phyloP scores from a whole-genome alignment of 2,797 vertebrate species.

The Sebastes oblongus region DNA sequence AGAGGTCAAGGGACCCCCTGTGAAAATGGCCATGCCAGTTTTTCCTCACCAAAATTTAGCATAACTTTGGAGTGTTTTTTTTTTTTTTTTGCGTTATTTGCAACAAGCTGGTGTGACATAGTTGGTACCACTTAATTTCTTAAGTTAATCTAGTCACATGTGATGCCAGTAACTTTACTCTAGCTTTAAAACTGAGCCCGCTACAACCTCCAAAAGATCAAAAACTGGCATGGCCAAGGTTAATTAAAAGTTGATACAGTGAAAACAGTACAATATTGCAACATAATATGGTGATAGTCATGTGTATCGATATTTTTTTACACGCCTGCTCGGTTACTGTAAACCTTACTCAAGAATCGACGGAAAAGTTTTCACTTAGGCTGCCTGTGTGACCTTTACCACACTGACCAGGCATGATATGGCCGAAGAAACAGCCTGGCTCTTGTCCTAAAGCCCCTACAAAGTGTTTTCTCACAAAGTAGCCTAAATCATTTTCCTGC shows the following conservation, averaged over 20 bases:
- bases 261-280: too few species aligned
- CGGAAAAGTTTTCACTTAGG: neutral
- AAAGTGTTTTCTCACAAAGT: neutral
- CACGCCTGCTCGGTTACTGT: neutral
- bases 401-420: neutral
- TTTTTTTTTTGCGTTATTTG: neutral
- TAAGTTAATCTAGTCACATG: fast-evolving
- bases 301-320: neutral
- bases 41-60: neutral
- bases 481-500: neutral
- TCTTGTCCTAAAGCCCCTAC: neutral
- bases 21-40: neutral
- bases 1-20: neutral
- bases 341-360: neutral
- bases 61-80: neutral
- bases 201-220: too few species aligned
- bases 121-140: neutral
- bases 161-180: too few species aligned
- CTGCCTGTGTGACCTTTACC: neutral
- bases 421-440: neutral
- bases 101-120: neutral
- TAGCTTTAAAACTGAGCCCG: too few species aligned
- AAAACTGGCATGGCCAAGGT: too few species aligned
- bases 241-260: too few species aligned
- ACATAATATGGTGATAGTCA: neutral